Percentiles rank a stretch among this genome's conserved stretches.
Conservation (phyloP, 2,888 invertebrate genomes). For the Myopa tessellatipennis region DNA sequence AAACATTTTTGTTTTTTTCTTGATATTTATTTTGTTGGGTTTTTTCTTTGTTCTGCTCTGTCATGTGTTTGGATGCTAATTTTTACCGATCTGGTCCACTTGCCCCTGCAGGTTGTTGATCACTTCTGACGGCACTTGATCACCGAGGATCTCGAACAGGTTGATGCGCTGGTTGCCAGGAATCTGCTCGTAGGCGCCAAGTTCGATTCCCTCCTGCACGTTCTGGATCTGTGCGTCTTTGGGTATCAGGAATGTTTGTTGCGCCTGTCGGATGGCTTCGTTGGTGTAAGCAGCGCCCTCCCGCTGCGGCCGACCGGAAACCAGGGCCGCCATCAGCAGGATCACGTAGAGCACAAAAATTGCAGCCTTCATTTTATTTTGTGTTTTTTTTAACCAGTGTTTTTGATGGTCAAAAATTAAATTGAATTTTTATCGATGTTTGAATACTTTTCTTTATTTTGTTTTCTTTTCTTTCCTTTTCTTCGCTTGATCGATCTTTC, state of each 20-base stretch:
- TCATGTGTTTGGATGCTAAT: conserved; percentile 62
- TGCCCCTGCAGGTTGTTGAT: conserved; percentile 88
- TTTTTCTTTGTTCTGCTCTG: background rate
- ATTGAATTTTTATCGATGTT: conserved; percentile 28
- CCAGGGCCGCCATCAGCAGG: conserved; percentile 50
- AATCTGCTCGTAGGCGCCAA: conserved; percentile 87
- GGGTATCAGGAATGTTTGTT: conserved; percentile 85
- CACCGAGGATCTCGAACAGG: conserved; percentile 85
- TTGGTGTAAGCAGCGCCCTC: conserved; percentile 86
- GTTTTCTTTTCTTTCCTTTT: conserved; percentile 27
- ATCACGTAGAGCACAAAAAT: background rate
- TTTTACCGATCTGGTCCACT: conserved; percentile 84
- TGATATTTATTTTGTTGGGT: too few relatives aligned
- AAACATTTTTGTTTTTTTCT: too few relatives aligned
- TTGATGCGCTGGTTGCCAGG: conserved; percentile 87
- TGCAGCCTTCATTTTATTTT: conserved; percentile 18
- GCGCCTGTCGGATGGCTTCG: conserved; percentile 88
- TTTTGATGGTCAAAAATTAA: conserved; percentile 24
- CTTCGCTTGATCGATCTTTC: conserved; percentile 52
- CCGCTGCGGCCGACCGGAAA: conserved; percentile 69
- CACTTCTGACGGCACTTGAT: conserved; percentile 87
- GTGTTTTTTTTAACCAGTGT: conserved; percentile 17
- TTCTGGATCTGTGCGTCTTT: conserved; percentile 89
- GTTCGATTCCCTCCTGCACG: conserved; percentile 86
- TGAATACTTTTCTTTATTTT: conserved; percentile 24